These are phyloP conservation scores for Chaenogobius annularis DNA, from an alignment of 2,113 vertebrate genomes.

Conservation along the genomic window DNA sequence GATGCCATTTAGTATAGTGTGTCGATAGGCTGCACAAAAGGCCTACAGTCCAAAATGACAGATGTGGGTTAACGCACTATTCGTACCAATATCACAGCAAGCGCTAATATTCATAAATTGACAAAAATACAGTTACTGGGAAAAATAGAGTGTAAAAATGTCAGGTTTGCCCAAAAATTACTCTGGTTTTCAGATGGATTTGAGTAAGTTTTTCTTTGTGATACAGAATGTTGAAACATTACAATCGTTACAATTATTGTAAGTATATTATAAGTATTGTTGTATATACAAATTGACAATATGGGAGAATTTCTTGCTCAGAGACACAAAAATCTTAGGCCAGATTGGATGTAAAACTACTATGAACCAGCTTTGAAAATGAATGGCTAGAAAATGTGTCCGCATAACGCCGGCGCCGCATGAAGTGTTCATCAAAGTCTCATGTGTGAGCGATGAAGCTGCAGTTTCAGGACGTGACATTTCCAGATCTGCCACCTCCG, in stretches of 20 bases:
- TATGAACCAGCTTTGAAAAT: slow-evolving; percentile 14
- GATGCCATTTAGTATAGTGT: neutral
- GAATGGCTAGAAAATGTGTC: slow-evolving; percentile 13
- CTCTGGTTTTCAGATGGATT: too few relatives aligned
- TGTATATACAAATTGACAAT: neutral
- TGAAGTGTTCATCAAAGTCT: slow-evolving; percentile 24
- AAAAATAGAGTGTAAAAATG: too few relatives aligned
- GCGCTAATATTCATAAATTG: too few relatives aligned
- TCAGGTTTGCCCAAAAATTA: too few relatives aligned
- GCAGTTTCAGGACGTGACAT: neutral
- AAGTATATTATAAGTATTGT: too few relatives aligned
- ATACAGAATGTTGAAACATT: too few relatives aligned
- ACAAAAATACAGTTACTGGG: too few relatives aligned
- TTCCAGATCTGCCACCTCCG: neutral
- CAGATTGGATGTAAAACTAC: neutral
- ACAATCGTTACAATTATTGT: too few relatives aligned
- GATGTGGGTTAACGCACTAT: neutral
- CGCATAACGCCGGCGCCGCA: slow-evolving; percentile 5
- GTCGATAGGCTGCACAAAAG: neutral
- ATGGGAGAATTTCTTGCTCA: neutral
- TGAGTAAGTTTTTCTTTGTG: too few relatives aligned
- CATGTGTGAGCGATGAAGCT: slow-evolving; percentile 7
- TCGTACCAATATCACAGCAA: neutral
- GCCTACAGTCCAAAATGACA: neutral
- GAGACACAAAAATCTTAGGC: neutral